These are phyloP conservation scores for Lycia hirtaria DNA, from an alignment of 2,888 invertebrate species.

Conservation along the genomic window DNA sequence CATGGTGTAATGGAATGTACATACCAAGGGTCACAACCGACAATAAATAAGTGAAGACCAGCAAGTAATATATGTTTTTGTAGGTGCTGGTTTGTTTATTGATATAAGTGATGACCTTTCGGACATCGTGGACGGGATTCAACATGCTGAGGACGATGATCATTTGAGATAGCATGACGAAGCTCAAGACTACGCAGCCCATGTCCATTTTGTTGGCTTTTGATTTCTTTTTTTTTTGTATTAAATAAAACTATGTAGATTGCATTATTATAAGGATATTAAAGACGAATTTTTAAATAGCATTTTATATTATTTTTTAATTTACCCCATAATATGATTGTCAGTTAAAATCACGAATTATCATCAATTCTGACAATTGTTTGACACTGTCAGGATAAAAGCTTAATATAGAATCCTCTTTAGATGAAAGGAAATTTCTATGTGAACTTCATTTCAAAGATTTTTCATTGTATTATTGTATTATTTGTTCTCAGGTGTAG, in stretches of 20 bases:
- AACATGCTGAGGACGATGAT: slow-evolving; percentile 61
- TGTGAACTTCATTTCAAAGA: too few species aligned
- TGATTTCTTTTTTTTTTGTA: slow-evolving; percentile 22
- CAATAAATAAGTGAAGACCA: slow-evolving; percentile 54
- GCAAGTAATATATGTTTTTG: slow-evolving; percentile 46
- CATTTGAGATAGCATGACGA: slow-evolving; percentile 68
- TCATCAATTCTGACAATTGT: too few species aligned
- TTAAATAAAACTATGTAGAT: slow-evolving; percentile 36
- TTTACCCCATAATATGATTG: too few species aligned
- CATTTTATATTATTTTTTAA: not conserved
- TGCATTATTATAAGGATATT: not conserved
- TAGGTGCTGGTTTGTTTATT: slow-evolving; percentile 46
- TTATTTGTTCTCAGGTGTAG: too few species aligned
- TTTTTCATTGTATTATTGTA: too few species aligned
- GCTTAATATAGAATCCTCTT: too few species aligned
- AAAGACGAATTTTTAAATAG: not conserved
- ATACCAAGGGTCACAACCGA: slow-evolving; percentile 68
- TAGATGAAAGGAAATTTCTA: too few species aligned
- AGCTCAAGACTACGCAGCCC: slow-evolving; percentile 56
- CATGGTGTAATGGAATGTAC: slow-evolving; percentile 61
- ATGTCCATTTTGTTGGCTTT: slow-evolving; percentile 66
- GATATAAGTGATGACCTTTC: slow-evolving; percentile 54
- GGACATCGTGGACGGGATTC: slow-evolving; percentile 68
- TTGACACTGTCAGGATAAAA: too few species aligned
- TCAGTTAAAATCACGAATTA: too few species aligned